A percentile compares a stretch with the other conserved stretches of the same genome.
phyloP scores from a whole-genome alignment of 30 jellyfish, hydroid and myxozoan species.

The Rhopilema esculentum region DNA sequence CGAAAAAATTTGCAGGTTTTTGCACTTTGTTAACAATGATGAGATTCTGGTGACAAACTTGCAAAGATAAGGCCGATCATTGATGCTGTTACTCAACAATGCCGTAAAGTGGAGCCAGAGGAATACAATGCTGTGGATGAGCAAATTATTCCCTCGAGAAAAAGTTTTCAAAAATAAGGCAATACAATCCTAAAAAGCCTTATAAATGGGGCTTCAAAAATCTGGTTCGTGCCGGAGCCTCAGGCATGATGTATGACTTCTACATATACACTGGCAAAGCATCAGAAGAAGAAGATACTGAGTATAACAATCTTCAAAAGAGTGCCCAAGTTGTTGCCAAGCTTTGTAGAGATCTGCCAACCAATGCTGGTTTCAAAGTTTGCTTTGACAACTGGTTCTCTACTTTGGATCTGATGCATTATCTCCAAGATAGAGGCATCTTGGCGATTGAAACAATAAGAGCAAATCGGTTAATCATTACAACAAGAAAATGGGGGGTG shows the following conservation, averaged over 20 bases:
- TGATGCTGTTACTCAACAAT: conserved; percentile 37
- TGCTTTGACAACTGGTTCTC: conserved; percentile 83
- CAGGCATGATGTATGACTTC: conserved; percentile 57
- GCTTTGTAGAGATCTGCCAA: conserved; percentile 43
- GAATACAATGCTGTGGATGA: conserved; percentile 46
- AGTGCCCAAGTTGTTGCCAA: conserved; percentile 55
- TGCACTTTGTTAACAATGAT: conserved; percentile 44
- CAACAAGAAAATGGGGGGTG: conserved; percentile 34
- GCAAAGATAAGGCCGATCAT: conserved; percentile 37
- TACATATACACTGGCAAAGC: conserved; percentile 59
- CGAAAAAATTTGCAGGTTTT: conserved; percentile 41
- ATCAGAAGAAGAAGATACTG: neutral
- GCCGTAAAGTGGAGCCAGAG: conserved; percentile 38
- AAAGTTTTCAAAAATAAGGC: too few species aligned
- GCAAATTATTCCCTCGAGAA: too few species aligned
- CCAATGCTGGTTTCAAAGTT: conserved; percentile 13
- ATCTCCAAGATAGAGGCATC: conserved; percentile 58
- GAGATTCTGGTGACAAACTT: conserved; percentile 45
- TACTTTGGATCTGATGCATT: conserved; percentile 50
- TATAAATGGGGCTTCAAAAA: conserved; percentile 65
- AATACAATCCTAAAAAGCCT: too few species aligned
- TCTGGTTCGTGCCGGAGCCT: conserved; percentile 51
- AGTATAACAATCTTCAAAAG: conserved; percentile 30
- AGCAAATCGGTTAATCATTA: conserved; percentile 48
- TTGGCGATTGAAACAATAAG: conserved; percentile 75